Conservation (phyloP, 1,140 invertebrate species). For the Drosophila auraria region DNA sequence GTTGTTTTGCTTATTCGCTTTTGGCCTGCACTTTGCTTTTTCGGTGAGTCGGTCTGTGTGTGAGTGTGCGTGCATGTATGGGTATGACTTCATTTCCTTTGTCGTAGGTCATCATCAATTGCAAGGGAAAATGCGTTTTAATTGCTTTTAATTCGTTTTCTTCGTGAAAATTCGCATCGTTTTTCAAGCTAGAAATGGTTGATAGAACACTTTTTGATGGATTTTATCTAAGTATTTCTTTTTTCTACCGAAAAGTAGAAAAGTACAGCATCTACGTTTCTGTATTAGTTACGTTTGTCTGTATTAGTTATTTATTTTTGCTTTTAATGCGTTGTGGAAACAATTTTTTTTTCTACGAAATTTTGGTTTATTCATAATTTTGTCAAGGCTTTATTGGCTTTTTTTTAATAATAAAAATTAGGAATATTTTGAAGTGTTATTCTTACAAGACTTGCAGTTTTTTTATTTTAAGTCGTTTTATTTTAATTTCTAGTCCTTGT, state of each 20-base stretch:
- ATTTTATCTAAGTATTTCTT: background rate
- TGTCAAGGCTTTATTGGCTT: background rate
- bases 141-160: slow-evolving; percentile 45
- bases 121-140: slow-evolving; percentile 68
- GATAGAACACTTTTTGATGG: background rate
- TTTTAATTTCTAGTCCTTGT: background rate
- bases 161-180: background rate
- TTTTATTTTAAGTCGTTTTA: background rate
- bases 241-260: background rate
- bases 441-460: too few species aligned
- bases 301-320: background rate
- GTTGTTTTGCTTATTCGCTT: slow-evolving; percentile 53
- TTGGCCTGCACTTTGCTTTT: slow-evolving; percentile 56
- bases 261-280: background rate
- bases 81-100: slow-evolving; percentile 84
- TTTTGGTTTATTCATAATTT: background rate
- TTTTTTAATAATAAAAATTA: too few species aligned
- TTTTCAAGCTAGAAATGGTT: background rate
- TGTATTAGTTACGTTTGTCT: too few species aligned
- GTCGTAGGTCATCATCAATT: slow-evolving; percentile 84
- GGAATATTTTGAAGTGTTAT: too few species aligned
- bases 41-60: slow-evolving; percentile 13
- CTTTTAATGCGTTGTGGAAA: too few species aligned
- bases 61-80: slow-evolving; percentile 49
- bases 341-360: too few species aligned